These are phyloP conservation scores for Tenthredo notha DNA, from an alignment of 2,888 invertebrate species.

Conservation along the genomic window DNA sequence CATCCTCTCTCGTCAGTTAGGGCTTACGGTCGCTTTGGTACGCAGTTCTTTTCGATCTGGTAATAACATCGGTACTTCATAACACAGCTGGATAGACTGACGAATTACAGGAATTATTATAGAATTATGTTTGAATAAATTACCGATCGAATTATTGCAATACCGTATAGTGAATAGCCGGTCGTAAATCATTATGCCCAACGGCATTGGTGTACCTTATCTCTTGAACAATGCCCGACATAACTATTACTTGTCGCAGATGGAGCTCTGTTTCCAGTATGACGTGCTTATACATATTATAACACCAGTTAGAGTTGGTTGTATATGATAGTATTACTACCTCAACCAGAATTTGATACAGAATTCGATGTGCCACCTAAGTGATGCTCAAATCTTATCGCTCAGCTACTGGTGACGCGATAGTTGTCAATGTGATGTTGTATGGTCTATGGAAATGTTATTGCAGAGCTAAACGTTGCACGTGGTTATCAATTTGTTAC, in stretches of 20 bases:
- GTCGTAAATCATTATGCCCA: conserved; percentile 58
- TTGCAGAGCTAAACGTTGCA: conserved; percentile 10
- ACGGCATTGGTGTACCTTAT: conserved; percentile 41
- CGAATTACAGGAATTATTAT: conserved; percentile 4
- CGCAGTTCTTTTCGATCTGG: conserved; percentile 1
- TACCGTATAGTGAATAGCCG: conserved; percentile 57
- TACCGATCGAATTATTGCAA: conserved; percentile 69
- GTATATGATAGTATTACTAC: neutral
- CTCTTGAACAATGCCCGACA: conserved; percentile 59
- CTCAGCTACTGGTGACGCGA: neutral
- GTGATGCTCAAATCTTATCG: conserved; percentile 62
- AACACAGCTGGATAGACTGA: neutral
- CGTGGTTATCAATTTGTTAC: neutral
- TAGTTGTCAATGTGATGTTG: conserved; percentile 7
- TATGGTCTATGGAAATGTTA: neutral
- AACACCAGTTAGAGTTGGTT: conserved; percentile 15
- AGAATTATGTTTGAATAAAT: conserved; percentile 62
- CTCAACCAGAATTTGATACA: neutral
- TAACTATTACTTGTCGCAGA: conserved; percentile 65
- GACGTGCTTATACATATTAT: conserved; percentile 30
- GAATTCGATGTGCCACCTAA: conserved; percentile 54
- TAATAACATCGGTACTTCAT: neutral
- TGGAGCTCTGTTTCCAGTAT: conserved; percentile 48
- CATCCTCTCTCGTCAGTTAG: neutral
- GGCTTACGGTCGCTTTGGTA: conserved; percentile 9